Percentiles rank a stretch among this genome's conserved stretches.
These are phyloP conservation scores for Neomorphus geoffroyi DNA, from an alignment of 2,797 vertebrate species.

Conservation along the genomic window DNA sequence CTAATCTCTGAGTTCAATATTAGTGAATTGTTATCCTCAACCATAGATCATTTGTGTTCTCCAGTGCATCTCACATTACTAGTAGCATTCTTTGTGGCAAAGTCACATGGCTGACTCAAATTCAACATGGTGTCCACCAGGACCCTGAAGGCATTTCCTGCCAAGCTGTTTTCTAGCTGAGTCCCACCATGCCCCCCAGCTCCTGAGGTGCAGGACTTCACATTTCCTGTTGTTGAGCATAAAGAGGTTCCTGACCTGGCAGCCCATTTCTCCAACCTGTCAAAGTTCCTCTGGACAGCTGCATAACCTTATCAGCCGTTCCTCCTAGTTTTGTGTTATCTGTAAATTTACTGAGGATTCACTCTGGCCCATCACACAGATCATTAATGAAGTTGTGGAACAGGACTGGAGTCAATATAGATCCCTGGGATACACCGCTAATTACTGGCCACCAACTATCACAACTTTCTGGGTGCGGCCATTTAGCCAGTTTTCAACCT, in stretches of 20 bases:
- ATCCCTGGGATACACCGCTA: neutral
- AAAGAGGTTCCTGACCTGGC: neutral
- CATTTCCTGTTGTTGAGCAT: neutral
- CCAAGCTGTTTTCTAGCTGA: neutral
- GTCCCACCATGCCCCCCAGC: too few species aligned
- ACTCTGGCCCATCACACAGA: accelerated
- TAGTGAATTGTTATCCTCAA: neutral
- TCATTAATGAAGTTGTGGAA: neutral
- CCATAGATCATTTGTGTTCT: neutral
- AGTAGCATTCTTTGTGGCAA: neutral
- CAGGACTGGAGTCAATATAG: neutral
- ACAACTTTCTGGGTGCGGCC: neutral
- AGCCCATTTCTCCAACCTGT: neutral
- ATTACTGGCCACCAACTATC: neutral
- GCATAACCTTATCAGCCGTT: neutral
- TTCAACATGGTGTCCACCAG: neutral
- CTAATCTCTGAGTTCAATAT: neutral
- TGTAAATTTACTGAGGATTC: neutral
- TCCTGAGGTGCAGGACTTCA: neutral
- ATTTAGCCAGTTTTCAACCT: neutral
- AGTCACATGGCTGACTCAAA: neutral
- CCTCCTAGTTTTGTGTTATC: neutral
- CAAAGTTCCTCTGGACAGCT: neutral
- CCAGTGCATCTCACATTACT: neutral
- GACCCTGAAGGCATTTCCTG: neutral